Base-by-base conservation (phyloP, 2,888 invertebrate genomes). In the Neoscelio sp. region DNA sequence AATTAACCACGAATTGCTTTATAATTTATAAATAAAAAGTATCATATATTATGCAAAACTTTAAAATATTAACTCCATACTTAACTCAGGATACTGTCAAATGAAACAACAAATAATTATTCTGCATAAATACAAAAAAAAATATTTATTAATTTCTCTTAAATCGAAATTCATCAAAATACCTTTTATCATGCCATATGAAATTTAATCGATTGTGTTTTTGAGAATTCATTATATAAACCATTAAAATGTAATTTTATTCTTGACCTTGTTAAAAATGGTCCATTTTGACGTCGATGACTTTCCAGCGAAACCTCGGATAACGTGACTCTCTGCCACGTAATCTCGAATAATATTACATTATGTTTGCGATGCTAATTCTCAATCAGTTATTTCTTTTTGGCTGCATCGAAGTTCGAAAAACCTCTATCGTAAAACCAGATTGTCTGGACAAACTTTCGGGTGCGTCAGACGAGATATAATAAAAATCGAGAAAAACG, bases 261-360 rank as follows among this genome's bases (percentile, higher is more conserved):
- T 71, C 44, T 71, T 52, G 52, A 60, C 71, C 71, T 71, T 71
- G 71, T 60, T 71, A 64, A 35, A 64, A 64, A 73, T n/a, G 54
- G 46, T 20, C 26, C 28, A 44, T 13, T 12, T 30, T 33, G 42
- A 52, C 62, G 52, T 52, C 52, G 42, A 62, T 44, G 64, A 40
- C 56, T 65, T 65, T 56, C 64, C 42, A 30, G 44, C 5, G 17
- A 26, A 17, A n/a, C n/a, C n/a, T 60, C 52, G 20, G 26, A 71
- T 52, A 60, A 44, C 60, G 60, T 65, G 65, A 74, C 52, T 26
- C 12, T 35, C 23, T n/a, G 64, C 50, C 67, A 75, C 65, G 74
- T 50, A 74, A 74, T 58, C 23, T 20, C 42, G 52, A 67, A 50
- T 74, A 65, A 74, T 35, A 65, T 40, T 58, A 8, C 10, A 18